Evolutionary conservation across 2,113 vertebrate genomes (phyloP), one percentile per base, ranked within the genome.

Genomic region (Hepsetus odoe): DNA sequence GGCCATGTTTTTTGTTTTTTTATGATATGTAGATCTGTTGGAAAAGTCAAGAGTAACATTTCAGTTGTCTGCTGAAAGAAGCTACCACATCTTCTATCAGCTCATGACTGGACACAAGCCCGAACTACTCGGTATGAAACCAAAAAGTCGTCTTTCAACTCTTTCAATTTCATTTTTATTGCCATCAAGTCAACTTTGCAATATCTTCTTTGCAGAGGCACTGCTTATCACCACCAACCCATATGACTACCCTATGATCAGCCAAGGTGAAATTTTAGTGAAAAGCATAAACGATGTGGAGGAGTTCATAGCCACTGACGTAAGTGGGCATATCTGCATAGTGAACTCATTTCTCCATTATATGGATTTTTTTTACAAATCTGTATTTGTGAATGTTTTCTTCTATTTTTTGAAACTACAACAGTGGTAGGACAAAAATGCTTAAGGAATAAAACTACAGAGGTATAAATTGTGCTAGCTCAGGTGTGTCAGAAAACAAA

Each of bases 191-290:
- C 18, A 46, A 46, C 56, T 18, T 4, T 46, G 61, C 46, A 14
- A 22, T 18, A 62, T 0, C 92, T 53, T 8, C 79, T 59, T 58
- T 70, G 24, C 83, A 89, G 88, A 88, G 83, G 85, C 83, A 42
- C 92, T 96, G 10, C 92, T 96, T 56, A 96, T 96, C 4, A 95
- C 94, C 55, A 96, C 94, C 46, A 97, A 97, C 77, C 95, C 95
- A 0, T 96, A 90, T 66, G 95, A 96, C 85, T 96, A 55, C 62
- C 93, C 85, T 3, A 95, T 93, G 75, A 86, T 96, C 80, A 96
- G 95, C 84, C 95, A 96, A 82, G 95, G 95, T 6, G 96, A 97
- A 82, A 94, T 97, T 83, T 90, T 82, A 12, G 96, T 97, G 30
- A 88, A 94, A 76, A 97, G 95, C 75, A 97, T 97, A 80, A 81